Evolutionary conservation across 2,113 vertebrate genomes (phyloP).

Genomic region (Chaenogobius annularis): DNA sequence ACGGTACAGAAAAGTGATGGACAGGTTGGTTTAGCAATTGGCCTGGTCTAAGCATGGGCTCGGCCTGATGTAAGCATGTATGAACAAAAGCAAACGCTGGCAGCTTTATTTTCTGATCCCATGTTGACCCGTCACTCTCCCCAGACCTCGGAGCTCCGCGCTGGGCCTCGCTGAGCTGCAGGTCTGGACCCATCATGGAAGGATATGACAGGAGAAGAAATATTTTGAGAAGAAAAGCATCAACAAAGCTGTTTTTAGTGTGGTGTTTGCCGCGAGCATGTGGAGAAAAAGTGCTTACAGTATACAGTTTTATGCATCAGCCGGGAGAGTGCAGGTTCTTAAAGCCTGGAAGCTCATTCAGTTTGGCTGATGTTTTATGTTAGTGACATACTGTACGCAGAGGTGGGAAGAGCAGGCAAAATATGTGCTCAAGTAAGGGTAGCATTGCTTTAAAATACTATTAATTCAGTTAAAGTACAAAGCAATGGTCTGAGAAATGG

Average conservation of each 20-base stretch:
- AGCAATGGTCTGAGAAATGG: no score
- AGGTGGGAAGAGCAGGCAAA: no score
- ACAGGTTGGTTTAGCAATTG: slow-evolving; percentile 24
- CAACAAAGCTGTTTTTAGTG: slow-evolving; percentile 69
- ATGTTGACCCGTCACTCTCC: slow-evolving; percentile 42
- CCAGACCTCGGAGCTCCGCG: slow-evolving; percentile 31
- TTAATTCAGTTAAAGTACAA: no score
- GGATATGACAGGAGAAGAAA: slow-evolving; percentile 56
- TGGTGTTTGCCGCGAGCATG: slow-evolving; percentile 63
- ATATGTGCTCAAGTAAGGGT: no score
- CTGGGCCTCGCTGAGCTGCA: slow-evolving; percentile 70
- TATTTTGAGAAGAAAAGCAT: slow-evolving; percentile 49
- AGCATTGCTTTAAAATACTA: no score
- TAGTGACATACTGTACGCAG: no score
- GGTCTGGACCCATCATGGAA: slow-evolving; percentile 68
- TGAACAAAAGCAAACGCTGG: slow-evolving; percentile 21
- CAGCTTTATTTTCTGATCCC: slow-evolving; percentile 28
- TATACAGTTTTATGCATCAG: slow-evolving; percentile 64
- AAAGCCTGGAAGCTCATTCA: no score
- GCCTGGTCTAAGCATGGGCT: slow-evolving; percentile 42
- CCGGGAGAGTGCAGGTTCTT: slow-evolving; percentile 37
- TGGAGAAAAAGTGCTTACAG: slow-evolving; percentile 68
- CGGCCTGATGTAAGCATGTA: slow-evolving; percentile 40
- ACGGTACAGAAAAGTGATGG: background rate
- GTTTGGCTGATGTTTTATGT: no score